Conservation (phyloP, 2,888 invertebrate genomes). For the Pseudeuparius sepicola region DNA sequence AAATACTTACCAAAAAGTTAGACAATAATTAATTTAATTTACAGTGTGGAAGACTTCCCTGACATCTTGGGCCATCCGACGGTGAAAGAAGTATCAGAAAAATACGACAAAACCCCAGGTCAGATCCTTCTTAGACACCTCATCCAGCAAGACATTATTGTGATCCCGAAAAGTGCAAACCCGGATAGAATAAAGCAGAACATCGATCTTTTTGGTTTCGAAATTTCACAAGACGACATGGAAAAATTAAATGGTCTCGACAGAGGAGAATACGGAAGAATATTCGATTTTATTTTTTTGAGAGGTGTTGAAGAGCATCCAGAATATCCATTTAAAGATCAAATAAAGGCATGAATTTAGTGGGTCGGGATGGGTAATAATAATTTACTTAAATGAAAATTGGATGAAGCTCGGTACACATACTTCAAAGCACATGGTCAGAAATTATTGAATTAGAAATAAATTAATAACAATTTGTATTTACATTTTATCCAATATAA, state of each 20-base stretch:
- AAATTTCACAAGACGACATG: constrained; percentile 46
- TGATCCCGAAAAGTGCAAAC: constrained; percentile 72
- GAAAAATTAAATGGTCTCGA: constrained; percentile 47
- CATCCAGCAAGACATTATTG: constrained; percentile 54
- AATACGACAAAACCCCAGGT: constrained; percentile 53
- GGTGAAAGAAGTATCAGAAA: constrained; percentile 47
- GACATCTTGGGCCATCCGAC: constrained; percentile 51
- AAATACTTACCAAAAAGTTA: neutral
- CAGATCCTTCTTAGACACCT: constrained; percentile 64
- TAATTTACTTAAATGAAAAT: constrained; percentile 3
- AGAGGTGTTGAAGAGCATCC: constrained; percentile 60
- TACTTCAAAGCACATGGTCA: too few species aligned
- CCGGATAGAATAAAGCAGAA: constrained; percentile 59
- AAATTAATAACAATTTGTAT: too few species aligned
- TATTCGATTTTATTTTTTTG: constrained; percentile 58
- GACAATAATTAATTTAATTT: constrained; percentile 22
- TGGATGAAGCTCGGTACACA: too few species aligned
- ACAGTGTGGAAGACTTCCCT: constrained; percentile 46
- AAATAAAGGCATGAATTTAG: too few species aligned
- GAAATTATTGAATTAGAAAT: too few species aligned
- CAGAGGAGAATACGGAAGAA: constrained; percentile 51
- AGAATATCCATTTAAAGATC: constrained; percentile 52
- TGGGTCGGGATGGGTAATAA: too few species aligned
- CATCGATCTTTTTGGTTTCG: constrained; percentile 56
- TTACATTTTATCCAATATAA: too few species aligned